phyloP scores from a whole-genome alignment of 2,113 vertebrate genomes.

The Petaurus breviceps region DNA sequence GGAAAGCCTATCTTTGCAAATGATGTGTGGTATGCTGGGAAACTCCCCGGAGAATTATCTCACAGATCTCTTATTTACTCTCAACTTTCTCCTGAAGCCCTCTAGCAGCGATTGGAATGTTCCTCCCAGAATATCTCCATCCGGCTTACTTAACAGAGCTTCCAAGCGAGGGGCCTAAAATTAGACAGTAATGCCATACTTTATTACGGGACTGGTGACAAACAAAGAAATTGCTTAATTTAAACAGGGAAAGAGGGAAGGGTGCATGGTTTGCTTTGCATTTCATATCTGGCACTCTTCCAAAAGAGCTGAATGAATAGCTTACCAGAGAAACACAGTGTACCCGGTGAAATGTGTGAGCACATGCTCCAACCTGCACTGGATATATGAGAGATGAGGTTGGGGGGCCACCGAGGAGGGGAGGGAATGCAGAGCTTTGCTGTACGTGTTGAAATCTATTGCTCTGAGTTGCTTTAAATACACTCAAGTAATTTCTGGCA shows the following conservation, averaged over 20 bases:
- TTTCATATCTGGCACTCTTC: conserved; percentile 45
- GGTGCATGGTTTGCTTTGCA: not conserved
- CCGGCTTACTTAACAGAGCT: conserved; percentile 57
- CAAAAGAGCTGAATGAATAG: conserved; percentile 37
- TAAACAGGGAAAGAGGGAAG: not conserved
- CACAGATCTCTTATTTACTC: conserved; percentile 74
- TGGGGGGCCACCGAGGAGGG: not conserved
- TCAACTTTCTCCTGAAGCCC: conserved; percentile 69
- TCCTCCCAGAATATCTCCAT: conserved; percentile 59
- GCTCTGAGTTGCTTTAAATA: conserved; percentile 6
- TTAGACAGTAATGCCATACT: conserved; percentile 62
- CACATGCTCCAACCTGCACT: not conserved
- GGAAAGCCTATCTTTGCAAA: conserved; percentile 70
- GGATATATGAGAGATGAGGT: accelerated
- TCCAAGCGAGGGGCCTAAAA: conserved; percentile 66
- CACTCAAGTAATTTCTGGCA: not conserved
- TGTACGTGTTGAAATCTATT: not conserved
- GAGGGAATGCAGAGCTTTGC: not conserved
- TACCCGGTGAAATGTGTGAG: not conserved
- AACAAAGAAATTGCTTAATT: conserved; percentile 67
- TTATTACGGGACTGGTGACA: conserved; percentile 61
- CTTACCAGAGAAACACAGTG: conserved; percentile 58
- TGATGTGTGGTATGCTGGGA: conserved; percentile 69
- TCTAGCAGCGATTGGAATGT: conserved; percentile 47
- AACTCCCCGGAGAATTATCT: conserved; percentile 71